phyloP scores from a whole-genome alignment of 1,140 invertebrate species.

The Heliconius himera region DNA sequence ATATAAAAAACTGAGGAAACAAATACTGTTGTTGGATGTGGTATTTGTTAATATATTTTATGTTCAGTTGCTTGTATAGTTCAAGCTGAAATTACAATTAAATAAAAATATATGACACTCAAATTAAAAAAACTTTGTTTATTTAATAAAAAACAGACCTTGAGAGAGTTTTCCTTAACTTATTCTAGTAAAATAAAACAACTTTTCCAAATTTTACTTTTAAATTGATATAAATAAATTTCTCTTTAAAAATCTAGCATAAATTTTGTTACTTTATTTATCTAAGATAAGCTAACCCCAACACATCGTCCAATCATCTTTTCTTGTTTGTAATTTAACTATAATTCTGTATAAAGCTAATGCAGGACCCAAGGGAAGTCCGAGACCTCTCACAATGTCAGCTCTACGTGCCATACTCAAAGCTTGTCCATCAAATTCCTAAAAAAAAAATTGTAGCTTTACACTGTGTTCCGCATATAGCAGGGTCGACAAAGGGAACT shows the following conservation, averaged over 20 bases:
- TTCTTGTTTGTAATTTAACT: constrained; percentile 86
- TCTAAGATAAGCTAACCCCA: constrained; percentile 75
- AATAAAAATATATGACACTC: not conserved
- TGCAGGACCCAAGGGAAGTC: constrained; percentile 91
- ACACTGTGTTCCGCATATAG: too few species aligned
- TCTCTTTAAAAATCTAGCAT: not conserved
- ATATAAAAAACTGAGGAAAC: too few species aligned
- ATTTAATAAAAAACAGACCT: not conserved
- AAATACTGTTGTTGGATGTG: too few species aligned
- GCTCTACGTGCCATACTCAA: constrained; percentile 89
- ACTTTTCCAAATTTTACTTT: not conserved
- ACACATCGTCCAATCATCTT: constrained; percentile 86
- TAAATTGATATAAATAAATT: constrained; percentile 1
- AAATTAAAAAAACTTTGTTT: not conserved
- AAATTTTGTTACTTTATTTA: not conserved
- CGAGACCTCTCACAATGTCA: constrained; percentile 90
- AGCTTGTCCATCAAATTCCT: constrained; percentile 95
- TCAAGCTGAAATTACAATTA: not conserved
- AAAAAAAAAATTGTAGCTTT: constrained; percentile 45
- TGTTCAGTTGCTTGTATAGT: not conserved
- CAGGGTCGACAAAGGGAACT: too few species aligned
- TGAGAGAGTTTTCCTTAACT: not conserved
- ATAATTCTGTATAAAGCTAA: constrained; percentile 92
- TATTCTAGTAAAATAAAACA: constrained; percentile 2
- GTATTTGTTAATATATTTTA: not conserved